These are phyloP conservation scores for Quadroppia sp. DNA, from an alignment of 2,888 invertebrate species.

Conservation along the genomic window DNA sequence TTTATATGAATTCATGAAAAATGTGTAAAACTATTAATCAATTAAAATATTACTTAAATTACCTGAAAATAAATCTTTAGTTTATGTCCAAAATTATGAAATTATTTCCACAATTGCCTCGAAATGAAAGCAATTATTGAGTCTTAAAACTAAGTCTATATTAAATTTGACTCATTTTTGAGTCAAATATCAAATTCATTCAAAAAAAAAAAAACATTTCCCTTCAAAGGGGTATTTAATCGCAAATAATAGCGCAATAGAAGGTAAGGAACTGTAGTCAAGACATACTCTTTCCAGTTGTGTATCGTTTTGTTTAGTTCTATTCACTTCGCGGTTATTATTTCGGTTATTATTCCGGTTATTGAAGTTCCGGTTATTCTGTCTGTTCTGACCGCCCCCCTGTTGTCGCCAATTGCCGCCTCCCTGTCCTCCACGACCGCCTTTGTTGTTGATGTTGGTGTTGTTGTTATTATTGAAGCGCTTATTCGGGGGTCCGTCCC, in stretches of 20 bases:
- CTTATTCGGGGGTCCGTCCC: conserved; percentile 35
- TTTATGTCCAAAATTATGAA: too few relatives aligned
- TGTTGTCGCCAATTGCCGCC: background rate
- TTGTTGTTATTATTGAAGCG: conserved; percentile 21
- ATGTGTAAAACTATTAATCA: too few relatives aligned
- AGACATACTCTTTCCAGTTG: conserved; percentile 35
- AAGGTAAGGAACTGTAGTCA: background rate
- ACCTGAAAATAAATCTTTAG: too few relatives aligned
- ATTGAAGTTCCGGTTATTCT: conserved; percentile 19
- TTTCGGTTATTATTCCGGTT: conserved; percentile 1
- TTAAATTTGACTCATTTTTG: too few relatives aligned
- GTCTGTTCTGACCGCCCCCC: background rate
- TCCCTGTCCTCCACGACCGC: conserved; percentile 4
- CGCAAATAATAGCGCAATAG: conserved; percentile 17
- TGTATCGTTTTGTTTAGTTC: conserved; percentile 30
- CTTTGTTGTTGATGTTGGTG: background rate
- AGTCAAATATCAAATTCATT: too few relatives aligned
- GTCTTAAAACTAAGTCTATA: too few relatives aligned
- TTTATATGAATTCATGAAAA: too few relatives aligned
- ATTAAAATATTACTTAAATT: too few relatives aligned
- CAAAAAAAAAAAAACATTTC: too few relatives aligned
- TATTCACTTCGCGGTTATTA: conserved; percentile 28
- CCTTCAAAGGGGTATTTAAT: too few relatives aligned
- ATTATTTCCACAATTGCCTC: too few relatives aligned
- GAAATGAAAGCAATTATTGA: too few relatives aligned